Evolutionary conservation across 1,140 invertebrate species (phyloP).

Genomic region (Helicoverpa armigera): DNA sequence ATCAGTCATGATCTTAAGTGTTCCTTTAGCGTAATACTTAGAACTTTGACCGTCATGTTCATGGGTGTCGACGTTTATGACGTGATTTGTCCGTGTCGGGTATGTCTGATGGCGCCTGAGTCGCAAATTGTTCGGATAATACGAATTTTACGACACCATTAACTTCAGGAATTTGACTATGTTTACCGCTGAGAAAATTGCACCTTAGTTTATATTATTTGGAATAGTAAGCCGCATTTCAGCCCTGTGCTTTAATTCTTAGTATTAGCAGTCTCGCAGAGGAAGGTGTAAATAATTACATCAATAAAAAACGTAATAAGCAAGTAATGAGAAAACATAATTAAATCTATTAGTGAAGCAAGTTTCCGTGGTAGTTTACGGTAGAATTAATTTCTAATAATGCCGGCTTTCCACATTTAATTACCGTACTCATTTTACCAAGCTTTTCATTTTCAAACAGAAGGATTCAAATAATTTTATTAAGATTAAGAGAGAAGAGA

Average conservation of each 20-base stretch:
- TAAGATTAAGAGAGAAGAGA: too few relatives aligned
- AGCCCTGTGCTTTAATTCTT: too few relatives aligned
- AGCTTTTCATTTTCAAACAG: too few relatives aligned
- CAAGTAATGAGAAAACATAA: not conserved
- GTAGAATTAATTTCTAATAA: not conserved
- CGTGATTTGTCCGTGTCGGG: slow-evolving; percentile 30
- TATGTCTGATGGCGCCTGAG: not conserved
- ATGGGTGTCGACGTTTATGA: not conserved
- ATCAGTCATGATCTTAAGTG: slow-evolving; percentile 4
- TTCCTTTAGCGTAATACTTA: not conserved
- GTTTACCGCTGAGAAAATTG: not conserved
- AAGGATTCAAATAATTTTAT: too few relatives aligned
- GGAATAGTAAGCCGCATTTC: too few relatives aligned
- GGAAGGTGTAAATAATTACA: not conserved
- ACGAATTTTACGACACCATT: not conserved
- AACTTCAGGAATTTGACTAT: slow-evolving; percentile 4
- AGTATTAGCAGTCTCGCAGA: too few relatives aligned
- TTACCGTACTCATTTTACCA: too few relatives aligned
- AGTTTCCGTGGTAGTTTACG: not conserved
- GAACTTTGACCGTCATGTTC: not conserved
- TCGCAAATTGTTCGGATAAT: slow-evolving; percentile 31
- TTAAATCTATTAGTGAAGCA: not conserved
- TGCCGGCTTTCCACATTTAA: too few relatives aligned
- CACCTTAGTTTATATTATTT: too few relatives aligned
- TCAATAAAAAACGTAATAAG: not conserved